Evolutionary conservation across 2,888 invertebrate genomes (phyloP), one percentile per base, ranked within the genome.

Genomic region (Chrysodeixis includens): DNA sequence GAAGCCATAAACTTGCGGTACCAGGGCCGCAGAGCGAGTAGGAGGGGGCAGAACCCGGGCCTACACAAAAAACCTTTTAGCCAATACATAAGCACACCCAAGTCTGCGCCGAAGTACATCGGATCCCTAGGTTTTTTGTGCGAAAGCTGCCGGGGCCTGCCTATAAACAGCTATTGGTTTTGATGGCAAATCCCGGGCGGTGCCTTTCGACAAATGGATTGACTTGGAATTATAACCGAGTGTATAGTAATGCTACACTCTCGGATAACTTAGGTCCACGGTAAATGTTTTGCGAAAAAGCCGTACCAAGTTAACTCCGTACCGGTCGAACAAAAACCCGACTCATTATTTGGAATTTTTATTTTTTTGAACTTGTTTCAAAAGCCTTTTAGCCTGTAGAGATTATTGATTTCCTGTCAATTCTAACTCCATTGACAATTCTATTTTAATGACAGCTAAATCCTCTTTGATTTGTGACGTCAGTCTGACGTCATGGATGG

Each of bases 61-160:
- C 66, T 44, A 78, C 79, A 80, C 72, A 79, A 79, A 79, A 79
- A 79, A 77, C 79, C 79, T 79, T 79, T 79, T 78, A 79, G 70
- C 63, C 67, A 68, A 78, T 79, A 80, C 67, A 66, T 65, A 73
- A 74, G 72, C 66, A 66, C 64, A 53, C 70, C 62, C 75, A 69
- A 79, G 78, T 78, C 69, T 69, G 64, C 58, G 64, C 66, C 60
- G 66, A 71, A 75, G 70, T 66, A 69, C 67, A 66, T 62, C 16
- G 63, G 56, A 58, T 68, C 49, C 68, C 71, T 80, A 78, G 75
- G 67, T 64, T 79, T 76, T 78, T 70, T 69, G 61, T 22, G 53
- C 58, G 6, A 62, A 68, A 78, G 66, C 81, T 69, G 62, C 49
- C 58, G 51, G 70, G 54, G 58, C 32, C 46, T 54, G 63, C 56